Evolutionary conservation across 2,113 vertebrate species (phyloP).

Genomic region (Ceyx margarethae): DNA sequence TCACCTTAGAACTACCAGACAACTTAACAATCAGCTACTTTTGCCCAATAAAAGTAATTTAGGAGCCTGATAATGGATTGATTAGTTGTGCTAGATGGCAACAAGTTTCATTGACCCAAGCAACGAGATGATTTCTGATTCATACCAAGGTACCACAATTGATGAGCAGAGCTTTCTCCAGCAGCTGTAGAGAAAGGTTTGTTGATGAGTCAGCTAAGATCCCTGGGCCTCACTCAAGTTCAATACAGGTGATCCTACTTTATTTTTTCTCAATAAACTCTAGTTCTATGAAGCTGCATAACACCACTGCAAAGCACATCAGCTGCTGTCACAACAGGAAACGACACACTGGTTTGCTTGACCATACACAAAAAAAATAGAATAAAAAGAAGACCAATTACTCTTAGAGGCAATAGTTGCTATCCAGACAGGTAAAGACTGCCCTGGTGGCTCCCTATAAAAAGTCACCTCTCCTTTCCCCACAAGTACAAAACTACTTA

Average conservation of each 20-base stretch:
- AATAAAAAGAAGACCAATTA: neutral
- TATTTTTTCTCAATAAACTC: neutral
- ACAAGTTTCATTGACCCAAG: neutral
- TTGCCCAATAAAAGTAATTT: neutral
- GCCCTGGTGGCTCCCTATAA: neutral
- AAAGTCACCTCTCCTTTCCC: neutral
- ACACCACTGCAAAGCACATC: neutral
- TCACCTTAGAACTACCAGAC: neutral
- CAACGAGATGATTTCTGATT: neutral
- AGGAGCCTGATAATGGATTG: neutral
- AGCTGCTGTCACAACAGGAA: neutral
- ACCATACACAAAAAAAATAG: neutral
- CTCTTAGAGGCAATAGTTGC: neutral
- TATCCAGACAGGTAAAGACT: neutral
- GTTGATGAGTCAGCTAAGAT: neutral
- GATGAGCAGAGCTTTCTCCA: neutral
- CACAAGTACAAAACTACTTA: neutral
- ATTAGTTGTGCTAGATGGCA: neutral
- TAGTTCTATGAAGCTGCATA: neutral
- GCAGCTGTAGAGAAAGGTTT: neutral
- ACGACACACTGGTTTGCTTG: neutral
- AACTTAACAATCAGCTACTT: neutral
- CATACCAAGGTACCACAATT: fast-evolving
- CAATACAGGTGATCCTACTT: neutral
- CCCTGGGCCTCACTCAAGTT: neutral